A percentile compares a stretch with the other conserved stretches of the same genome.
These are phyloP conservation scores for Biston stratarius DNA, from an alignment of 2,888 invertebrate species.

Conservation along the genomic window DNA sequence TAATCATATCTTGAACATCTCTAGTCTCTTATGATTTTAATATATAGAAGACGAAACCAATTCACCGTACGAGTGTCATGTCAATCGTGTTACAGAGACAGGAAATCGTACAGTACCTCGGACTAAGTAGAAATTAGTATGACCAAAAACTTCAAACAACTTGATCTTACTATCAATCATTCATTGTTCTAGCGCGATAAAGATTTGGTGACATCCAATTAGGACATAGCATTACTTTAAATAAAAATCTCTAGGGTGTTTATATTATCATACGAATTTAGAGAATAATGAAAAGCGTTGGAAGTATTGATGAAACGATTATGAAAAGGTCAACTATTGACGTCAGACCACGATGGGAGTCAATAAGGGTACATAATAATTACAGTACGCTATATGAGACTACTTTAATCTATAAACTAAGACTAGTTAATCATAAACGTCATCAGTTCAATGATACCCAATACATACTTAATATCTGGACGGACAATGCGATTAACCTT, in stretches of 20 bases:
- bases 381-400: slow-evolving; percentile 22
- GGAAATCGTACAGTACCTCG: too few species aligned
- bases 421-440: slow-evolving; percentile 8
- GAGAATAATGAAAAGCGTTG: slow-evolving; percentile 48
- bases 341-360: slow-evolving; percentile 69
- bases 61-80: too few species aligned
- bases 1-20: too few species aligned
- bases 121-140: too few species aligned
- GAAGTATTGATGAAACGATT: slow-evolving; percentile 63
- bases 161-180: not conserved
- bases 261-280: not conserved
- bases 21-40: too few species aligned
- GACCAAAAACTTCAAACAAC: not conserved
- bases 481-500: slow-evolving; percentile 17
- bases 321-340: slow-evolving; percentile 64
- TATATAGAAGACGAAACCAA: too few species aligned
- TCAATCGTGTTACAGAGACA: too few species aligned
- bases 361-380: slow-evolving; percentile 67
- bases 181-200: not conserved
- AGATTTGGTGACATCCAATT: too few species aligned
- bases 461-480: not conserved
- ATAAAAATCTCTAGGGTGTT: not conserved
- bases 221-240: not conserved
- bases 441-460: slow-evolving; percentile 5
- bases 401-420: slow-evolving; percentile 9